These are phyloP conservation scores for Macrotus californicus DNA, from an alignment of 2,113 vertebrate species.

Conservation along the genomic window DNA sequence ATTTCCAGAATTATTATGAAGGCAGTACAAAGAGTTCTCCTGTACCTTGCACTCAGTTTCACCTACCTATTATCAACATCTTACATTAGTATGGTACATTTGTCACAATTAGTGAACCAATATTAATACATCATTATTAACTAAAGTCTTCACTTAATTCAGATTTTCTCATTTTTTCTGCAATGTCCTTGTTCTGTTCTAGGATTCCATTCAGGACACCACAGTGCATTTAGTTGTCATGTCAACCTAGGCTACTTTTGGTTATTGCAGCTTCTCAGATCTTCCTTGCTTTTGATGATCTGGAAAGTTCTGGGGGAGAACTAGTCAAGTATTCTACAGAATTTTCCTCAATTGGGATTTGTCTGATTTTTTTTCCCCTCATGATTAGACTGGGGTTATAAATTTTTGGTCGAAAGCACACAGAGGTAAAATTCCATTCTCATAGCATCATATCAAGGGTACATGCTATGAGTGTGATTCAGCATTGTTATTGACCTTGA, in stretches of 20 bases:
- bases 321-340: background rate
- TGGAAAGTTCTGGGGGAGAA: background rate
- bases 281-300: background rate
- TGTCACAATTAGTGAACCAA: background rate
- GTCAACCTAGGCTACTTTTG: background rate
- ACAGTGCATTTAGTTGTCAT: background rate
- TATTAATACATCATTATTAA: background rate
- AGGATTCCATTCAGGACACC: background rate
- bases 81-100: background rate
- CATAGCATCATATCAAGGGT: background rate
- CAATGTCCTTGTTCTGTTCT: background rate
- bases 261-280: background rate
- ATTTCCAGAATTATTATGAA: background rate
- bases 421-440: background rate
- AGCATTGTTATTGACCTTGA: background rate
- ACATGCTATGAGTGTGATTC: background rate
- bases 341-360: background rate
- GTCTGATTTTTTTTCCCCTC: background rate
- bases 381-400: background rate
- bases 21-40: background rate
- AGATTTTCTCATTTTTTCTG: background rate
- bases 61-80: background rate
- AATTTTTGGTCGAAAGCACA: background rate
- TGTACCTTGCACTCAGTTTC: background rate
- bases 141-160: background rate